Evolutionary conservation across 2,797 vertebrate species (phyloP), one percentile per base, ranked within the genome.

Genomic region (Protonibea diacanthus): DNA sequence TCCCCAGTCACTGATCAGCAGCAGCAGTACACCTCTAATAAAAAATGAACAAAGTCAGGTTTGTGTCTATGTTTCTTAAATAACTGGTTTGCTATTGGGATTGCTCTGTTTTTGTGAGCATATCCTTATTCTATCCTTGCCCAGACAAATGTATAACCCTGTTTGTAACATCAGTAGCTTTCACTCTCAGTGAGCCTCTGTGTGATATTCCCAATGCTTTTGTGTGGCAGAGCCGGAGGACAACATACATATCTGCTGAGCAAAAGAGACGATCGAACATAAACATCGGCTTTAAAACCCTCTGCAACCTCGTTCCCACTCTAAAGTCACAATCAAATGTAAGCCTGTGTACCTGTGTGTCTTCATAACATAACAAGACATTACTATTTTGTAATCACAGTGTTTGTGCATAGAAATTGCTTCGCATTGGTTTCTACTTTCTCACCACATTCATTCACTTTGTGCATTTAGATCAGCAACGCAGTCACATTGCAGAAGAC

Each of bases 221-320:
- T 72, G 10, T 89, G 83, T 81, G 0, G 64, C 94, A 99, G 98
- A 96, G 92, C 86, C 96, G 95, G 53, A 96, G 97, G 80, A 95
- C 96, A 92, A 97, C 87, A 69, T 96, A 97, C 91, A 96, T 98
- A 86, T 97, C 97, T 5, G 96, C 98, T 0, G 98, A 99, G 83
- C 98, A 99, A 81, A 99, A 99, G 88, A 95, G 98, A 68, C 95
- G 98, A 71, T 96, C 94, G 84, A 98, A 98, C 85, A 99, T 99
- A 90, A 98, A 97, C 89, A 95, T 94, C 51, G 96, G 97, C 76
- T 98, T 98, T 68, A 96, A 95, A 92, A 96, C 97, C 0, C 95
- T 99, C 58, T 96, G 96, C 88, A 95, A 86, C 78, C 89, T 99
- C 79, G 96, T 99, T 61, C 95, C 97, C 6, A 92, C 95, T 13